Percentiles rank a stretch among this genome's conserved stretches.
These are phyloP conservation scores for Temnopleurus reevesii DNA, from an alignment of 53 echinoderm and acorn worm genomes.

Conservation along the genomic window DNA sequence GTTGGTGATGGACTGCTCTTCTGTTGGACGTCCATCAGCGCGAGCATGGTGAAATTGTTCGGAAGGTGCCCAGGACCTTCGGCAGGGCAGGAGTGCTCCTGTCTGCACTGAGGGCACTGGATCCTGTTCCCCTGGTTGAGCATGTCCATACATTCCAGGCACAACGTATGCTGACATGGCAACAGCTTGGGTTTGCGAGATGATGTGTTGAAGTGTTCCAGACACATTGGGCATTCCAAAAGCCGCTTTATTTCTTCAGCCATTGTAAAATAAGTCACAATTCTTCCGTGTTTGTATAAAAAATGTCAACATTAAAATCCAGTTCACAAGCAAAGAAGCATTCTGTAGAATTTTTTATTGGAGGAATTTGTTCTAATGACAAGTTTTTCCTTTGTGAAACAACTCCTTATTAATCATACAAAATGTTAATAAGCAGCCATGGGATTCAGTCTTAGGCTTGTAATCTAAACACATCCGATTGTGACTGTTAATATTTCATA, in stretches of 20 bases:
- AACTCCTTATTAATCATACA: too few species aligned
- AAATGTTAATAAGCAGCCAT: neutral
- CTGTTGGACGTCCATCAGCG: conserved; percentile 80
- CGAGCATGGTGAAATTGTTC: conserved; percentile 96
- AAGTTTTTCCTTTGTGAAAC: neutral
- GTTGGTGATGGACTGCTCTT: conserved; percentile 61
- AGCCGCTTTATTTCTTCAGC: conserved; percentile 92
- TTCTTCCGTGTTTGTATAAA: neutral
- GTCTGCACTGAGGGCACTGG: conserved; percentile 87
- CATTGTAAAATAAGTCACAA: conserved; percentile 43
- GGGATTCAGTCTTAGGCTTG: neutral
- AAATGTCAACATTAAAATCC: neutral
- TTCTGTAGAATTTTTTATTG: neutral
- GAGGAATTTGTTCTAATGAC: neutral
- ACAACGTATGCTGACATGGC: conserved; percentile 92
- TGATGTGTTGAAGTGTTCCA: conserved; percentile 76
- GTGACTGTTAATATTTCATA: neutral
- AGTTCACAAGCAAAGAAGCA: neutral
- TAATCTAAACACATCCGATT: neutral
- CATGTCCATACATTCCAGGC: conserved; percentile 76
- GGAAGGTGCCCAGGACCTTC: conserved; percentile 75
- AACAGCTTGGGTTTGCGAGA: conserved; percentile 77
- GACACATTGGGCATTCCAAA: conserved; percentile 93
- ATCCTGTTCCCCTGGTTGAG: conserved; percentile 76
- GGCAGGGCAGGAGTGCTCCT: conserved; percentile 68